A percentile compares a stretch with the other conserved stretches of the same genome.
phyloP scores from a whole-genome alignment of 2,113 vertebrate genomes.

The Ramphastos sulfuratus region DNA sequence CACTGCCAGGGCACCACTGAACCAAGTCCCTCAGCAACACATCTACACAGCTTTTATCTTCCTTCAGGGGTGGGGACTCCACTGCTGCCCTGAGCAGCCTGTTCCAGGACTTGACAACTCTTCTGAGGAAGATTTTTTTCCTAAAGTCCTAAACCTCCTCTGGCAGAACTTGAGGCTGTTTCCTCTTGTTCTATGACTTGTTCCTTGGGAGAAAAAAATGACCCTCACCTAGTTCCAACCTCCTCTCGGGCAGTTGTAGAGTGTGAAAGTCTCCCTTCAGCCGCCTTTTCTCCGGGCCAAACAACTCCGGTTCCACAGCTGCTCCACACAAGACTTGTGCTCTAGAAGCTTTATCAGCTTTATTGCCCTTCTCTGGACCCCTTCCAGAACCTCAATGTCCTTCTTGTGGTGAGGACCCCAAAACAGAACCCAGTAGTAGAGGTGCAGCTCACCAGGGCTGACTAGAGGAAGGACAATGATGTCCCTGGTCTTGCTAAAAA shows the following conservation, averaged over 20 bases:
- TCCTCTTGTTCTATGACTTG: background rate
- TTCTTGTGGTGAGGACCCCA: background rate
- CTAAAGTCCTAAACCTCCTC: background rate
- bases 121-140: background rate
- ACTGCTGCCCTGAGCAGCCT: background rate
- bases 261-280: background rate
- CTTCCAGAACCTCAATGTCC: background rate
- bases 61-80: background rate
- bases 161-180: background rate
- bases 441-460: background rate
- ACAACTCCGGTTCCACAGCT: background rate
- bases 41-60: background rate
- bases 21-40: background rate
- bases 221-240: background rate
- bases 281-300: background rate
- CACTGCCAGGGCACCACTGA: background rate
- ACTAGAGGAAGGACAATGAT: background rate
- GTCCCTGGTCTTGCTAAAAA: background rate
- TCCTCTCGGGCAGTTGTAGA: background rate
- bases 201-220: background rate
- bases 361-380: background rate
- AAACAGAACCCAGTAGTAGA: background rate
- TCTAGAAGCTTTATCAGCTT: background rate
- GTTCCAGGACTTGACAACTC: background rate
- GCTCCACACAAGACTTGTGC: background rate